These are phyloP conservation scores for Burhinus bistriatus DNA, from an alignment of 2,113 vertebrate genomes.

Conservation along the genomic window DNA sequence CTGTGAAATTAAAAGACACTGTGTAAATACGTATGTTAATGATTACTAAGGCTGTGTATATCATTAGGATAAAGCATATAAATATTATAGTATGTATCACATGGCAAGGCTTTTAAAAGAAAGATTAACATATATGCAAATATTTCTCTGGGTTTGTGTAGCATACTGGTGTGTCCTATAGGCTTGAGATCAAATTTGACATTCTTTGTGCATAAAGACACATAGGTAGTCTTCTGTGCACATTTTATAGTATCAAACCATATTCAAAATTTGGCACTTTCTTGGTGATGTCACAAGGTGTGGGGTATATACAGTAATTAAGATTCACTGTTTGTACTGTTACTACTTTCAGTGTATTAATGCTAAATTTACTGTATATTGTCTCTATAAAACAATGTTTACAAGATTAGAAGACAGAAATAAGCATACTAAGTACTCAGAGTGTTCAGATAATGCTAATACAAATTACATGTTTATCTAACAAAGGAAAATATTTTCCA, in stretches of 20 bases:
- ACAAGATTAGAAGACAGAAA: conserved; percentile 24
- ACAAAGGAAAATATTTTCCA: conserved; percentile 15
- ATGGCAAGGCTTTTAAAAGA: not conserved
- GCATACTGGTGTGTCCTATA: not conserved
- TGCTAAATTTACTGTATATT: not conserved
- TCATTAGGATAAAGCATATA: not conserved
- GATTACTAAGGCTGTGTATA: not conserved
- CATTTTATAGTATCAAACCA: not conserved
- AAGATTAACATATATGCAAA: not conserved
- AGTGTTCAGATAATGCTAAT: conserved; percentile 23
- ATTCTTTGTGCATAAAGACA: not conserved
- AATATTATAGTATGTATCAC: not conserved
- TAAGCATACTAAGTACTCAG: conserved; percentile 16
- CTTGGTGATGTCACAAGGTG: not conserved
- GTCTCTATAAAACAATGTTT: not conserved
- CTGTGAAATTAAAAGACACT: not conserved
- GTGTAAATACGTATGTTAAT: not conserved
- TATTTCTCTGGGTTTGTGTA: not conserved
- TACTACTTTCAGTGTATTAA: not conserved
- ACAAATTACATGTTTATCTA: conserved; percentile 13
- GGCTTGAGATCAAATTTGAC: not conserved
- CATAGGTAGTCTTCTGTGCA: not conserved
- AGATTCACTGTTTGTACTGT: not conserved
- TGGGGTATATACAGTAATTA: not conserved
- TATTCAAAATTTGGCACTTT: not conserved